Evolutionary conservation across 2,113 vertebrate genomes (phyloP), one percentile per base, ranked within the genome.

Genomic region (Suncus etruscus): DNA sequence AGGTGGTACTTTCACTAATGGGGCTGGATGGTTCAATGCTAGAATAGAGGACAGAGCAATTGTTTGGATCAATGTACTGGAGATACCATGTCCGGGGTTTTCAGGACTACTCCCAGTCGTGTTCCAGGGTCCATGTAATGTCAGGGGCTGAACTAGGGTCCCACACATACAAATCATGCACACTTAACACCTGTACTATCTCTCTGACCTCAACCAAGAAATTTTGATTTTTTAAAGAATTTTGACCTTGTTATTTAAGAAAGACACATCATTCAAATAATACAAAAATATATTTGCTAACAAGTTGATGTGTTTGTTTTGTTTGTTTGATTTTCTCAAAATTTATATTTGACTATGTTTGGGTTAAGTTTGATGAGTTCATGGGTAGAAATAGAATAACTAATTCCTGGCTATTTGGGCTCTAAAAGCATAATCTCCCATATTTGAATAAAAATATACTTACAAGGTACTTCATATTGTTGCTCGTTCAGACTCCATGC

Each of bases 391-490:
- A 18, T 22, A 79, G 65, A 16, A 27, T 25, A 88, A 73, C 29
- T 50, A 20, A 3, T 54, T 27, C 7, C 12, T 73, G 27, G 24
- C 58, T 70, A 31, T 61, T 83, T 70, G 72, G 66, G 20, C 29
- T 45, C 48, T 80, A 48, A 86, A 72, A 86, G 61, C 12, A 32
- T 24, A 65, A 61, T 8, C 24, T 47, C 16, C 24, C 83, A 76
- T 18, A 48, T 88, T 77, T 48, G 16, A 92, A 87, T 29, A 85
- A 27, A 95, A 89, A 83, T 87, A 86, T 96, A 97, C 96, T 97
- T 96, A 96, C 94, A 63, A 92, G 63, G 72, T n/a, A 5, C 87
- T 94, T 95, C 94, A 96, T 96, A 80, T 32, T 95, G 90, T 58
- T 70, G 87, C 54, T 87, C 79, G 50, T 29, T 72, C 82, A 74